Evolutionary conservation across 2,113 vertebrate species (phyloP), one percentile per base, ranked within the genome.

Genomic region (Lycocorax pyrrhopterus): DNA sequence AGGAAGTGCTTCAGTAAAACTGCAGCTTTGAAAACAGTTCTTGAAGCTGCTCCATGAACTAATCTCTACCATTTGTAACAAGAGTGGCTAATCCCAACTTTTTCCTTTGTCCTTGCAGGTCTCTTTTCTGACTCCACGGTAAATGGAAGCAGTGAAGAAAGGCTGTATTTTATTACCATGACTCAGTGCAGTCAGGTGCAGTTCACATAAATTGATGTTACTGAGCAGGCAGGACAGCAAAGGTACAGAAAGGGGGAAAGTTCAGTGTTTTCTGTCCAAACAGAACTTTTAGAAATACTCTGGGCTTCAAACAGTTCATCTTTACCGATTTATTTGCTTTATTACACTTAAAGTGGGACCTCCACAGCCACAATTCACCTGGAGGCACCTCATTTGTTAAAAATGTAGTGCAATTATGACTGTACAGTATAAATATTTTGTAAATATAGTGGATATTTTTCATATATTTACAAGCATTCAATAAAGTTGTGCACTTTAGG

Each of bases 141-240:
- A 11, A 98, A 96, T 19, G 89, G 89, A 49, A 98, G 97, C 69
- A 72, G 51, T n/a, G 98, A 98, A 87, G 98, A 98, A 56, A 97
- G 96, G 10, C 71, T 91, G 20, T 98, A 97, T 95, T 99, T 98
- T 94, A 97, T 98, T 77, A 92, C 80, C 56, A 17, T 77, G 77
- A 77, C 96, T 39, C 95, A 97, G 60, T 98, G 98, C 95, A 98
- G 97, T 93, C 98, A 98, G 77, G 97, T 98, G 93, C 96, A 94
- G 66, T 98, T 98, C 94, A 82, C 74, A 39, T 98, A 89, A 97
- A 55, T 12, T 46, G 13, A 3, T n/a, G 49, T 88, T 55, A 13
- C 32, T 63, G 77, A 62, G 5, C 93, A 95, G 93, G 56, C 85
- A 86, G 66, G 71, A 32, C 84, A 82, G 51, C 4, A 74, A 68